Base-by-base conservation (phyloP, 1,140 invertebrate genomes). In the Daktulosphaira vitifoliae region DNA sequence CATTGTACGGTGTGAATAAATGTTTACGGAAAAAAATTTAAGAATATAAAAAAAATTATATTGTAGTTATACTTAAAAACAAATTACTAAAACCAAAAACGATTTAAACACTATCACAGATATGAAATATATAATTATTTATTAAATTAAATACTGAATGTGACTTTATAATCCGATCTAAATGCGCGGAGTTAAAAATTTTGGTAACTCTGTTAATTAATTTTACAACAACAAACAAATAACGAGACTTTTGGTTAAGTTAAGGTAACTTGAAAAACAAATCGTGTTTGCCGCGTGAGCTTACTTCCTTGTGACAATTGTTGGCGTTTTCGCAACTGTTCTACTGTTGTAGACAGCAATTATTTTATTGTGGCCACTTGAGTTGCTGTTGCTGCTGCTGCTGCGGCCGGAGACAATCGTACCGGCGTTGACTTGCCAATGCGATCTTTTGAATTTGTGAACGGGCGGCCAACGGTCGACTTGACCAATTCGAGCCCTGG, bases 241-340 rank as follows among this genome's bases (percentile, higher is more conserved):
- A n/a, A n/a, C n/a, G n/a, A n/a, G n/a, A n/a, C n/a, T n/a, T n/a
- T n/a, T n/a, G n/a, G n/a, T n/a, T n/a, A n/a, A n/a, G n/a, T n/a
- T n/a, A n/a, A n/a, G n/a, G n/a, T n/a, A n/a, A n/a, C n/a, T n/a
- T n/a, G n/a, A n/a, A n/a, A n/a, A n/a, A n/a, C n/a, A n/a, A n/a
- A n/a, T 33, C 29, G 29, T 33, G 29, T 33, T 11, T 33, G 29
- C 29, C 16, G 37, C 38, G 23, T 26, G 37, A 25, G 56, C 39
- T 62, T 48, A 62, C 56, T 62, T 48, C 56, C 56, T 62, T 20
- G 56, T 62, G 6, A 62, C 56, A 20, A 48, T 62, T n/a, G 44
- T 62, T 7, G 56, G 18, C 5, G 53, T 5, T 33, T 33, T n/a
- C n/a, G n/a, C n/a, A n/a, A n/a, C n/a, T n/a, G n/a, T 33, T 33